Evolutionary conservation across 2,888 invertebrate genomes (phyloP).

Genomic region (Cylloceria caligata): DNA sequence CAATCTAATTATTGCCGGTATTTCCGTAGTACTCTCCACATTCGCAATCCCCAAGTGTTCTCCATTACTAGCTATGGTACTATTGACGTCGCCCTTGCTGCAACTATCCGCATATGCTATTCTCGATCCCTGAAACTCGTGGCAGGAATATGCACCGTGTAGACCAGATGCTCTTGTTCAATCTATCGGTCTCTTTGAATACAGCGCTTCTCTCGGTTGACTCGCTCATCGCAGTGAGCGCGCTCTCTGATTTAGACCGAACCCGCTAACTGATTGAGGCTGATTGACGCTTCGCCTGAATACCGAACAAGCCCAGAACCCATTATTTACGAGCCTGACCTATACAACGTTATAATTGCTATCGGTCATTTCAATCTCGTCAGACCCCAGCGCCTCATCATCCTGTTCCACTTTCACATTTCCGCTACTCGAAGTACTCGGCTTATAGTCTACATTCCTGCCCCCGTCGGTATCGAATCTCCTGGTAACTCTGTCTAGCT

Average conservation of each 20-base stretch:
- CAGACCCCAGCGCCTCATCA: slow-evolving; percentile 34
- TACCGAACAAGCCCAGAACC: slow-evolving; percentile 80
- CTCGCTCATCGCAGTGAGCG: slow-evolving; percentile 22
- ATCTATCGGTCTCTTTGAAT: slow-evolving; percentile 62
- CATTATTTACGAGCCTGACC: slow-evolving; percentile 81
- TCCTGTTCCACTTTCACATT: slow-evolving; percentile 32
- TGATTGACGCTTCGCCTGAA: slow-evolving; percentile 83
- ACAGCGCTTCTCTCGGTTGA: slow-evolving; percentile 30
- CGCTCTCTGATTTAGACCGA: slow-evolving; percentile 79
- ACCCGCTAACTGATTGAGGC: slow-evolving; percentile 82
- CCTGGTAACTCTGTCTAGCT: background rate
- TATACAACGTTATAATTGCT: slow-evolving; percentile 81
- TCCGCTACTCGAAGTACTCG: slow-evolving; percentile 71
- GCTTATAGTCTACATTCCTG: slow-evolving; percentile 72
- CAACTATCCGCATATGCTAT: slow-evolving; percentile 2
- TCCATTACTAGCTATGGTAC: background rate
- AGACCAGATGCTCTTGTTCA: slow-evolving; percentile 59
- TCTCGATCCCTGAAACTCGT: slow-evolving; percentile 30
- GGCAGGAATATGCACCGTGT: slow-evolving; percentile 64
- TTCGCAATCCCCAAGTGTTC: slow-evolving; percentile 58
- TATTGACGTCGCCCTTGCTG: background rate
- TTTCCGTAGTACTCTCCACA: slow-evolving; percentile 30
- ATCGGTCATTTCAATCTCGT: slow-evolving; percentile 75
- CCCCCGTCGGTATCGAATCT: slow-evolving; percentile 6
- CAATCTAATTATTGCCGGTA: slow-evolving; percentile 59